A percentile compares a stretch with the other conserved stretches of the same genome.
Conservation (phyloP, 2,797 vertebrate genomes). For the Buphagus erythrorhynchus region DNA sequence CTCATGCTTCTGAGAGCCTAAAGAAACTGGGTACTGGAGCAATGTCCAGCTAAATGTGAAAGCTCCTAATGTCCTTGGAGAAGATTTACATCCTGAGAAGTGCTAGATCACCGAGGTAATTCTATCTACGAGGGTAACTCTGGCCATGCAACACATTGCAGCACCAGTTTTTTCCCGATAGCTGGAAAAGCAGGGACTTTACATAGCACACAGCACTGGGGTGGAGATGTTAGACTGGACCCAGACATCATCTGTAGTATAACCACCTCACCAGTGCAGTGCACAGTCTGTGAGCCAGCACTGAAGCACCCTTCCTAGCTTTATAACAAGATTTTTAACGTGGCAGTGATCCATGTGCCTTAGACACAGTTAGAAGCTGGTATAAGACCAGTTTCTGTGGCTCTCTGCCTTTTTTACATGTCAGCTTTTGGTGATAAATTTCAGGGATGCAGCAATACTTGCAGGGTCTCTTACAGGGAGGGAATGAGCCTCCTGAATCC, state of each 20-base stretch:
- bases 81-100: neutral
- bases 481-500: neutral
- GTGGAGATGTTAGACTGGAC: neutral
- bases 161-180: rapidly evolving
- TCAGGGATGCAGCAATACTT: neutral
- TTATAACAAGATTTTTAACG: neutral
- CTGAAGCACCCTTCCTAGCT: neutral
- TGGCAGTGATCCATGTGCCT: neutral
- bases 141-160: neutral
- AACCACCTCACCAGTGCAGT: neutral
- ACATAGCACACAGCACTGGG: neutral
- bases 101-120: neutral
- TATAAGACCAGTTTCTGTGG: neutral
- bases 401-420: neutral
- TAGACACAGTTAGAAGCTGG: neutral
- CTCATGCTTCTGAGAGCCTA: neutral
- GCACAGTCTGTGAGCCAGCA: neutral
- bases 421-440: neutral
- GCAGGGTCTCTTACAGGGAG: neutral
- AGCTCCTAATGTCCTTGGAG: neutral
- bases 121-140: neutral
- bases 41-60: neutral
- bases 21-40: neutral
- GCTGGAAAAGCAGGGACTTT: neutral
- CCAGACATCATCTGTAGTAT: neutral